A percentile compares a stretch with the other conserved stretches of the same genome.
These are phyloP conservation scores for Hippocampus abdominalis DNA, from an alignment of 2,113 vertebrate genomes.

Conservation along the genomic window DNA sequence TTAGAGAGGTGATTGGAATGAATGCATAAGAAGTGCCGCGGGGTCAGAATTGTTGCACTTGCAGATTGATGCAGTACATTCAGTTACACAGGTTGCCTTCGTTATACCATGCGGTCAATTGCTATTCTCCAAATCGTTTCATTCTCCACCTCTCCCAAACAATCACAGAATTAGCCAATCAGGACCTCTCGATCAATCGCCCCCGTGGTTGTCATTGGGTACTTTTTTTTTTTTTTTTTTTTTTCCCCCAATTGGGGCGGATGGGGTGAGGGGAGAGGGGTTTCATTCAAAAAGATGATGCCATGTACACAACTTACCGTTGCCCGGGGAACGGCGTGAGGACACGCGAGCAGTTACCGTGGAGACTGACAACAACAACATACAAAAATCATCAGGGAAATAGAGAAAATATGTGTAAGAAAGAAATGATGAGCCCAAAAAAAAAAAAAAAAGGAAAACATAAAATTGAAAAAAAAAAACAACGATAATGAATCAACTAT, in stretches of 20 bases:
- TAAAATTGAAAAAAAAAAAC: slow-evolving; percentile 55
- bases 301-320: slow-evolving; percentile 83
- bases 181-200: slow-evolving; percentile 46
- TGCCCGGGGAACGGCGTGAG: slow-evolving; percentile 79
- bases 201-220: slow-evolving; percentile 56
- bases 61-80: slow-evolving; percentile 71
- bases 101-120: slow-evolving; percentile 69
- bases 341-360: slow-evolving; percentile 82
- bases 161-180: slow-evolving; percentile 68
- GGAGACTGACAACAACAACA: slow-evolving; percentile 84
- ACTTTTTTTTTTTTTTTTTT: slow-evolving; percentile 61
- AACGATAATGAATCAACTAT: slow-evolving; percentile 65
- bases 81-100: slow-evolving; percentile 64
- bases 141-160: slow-evolving; percentile 69
- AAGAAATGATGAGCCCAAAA: slow-evolving; percentile 67
- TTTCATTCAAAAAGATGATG: slow-evolving; percentile 79
- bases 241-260: slow-evolving; percentile 43
- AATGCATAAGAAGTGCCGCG: slow-evolving; percentile 69
- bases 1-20: slow-evolving; percentile 74
- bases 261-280: slow-evolving; percentile 62
- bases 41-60: slow-evolving; percentile 67
- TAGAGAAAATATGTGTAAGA: slow-evolving; percentile 79
- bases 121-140: slow-evolving; percentile 62
- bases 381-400: slow-evolving; percentile 83
- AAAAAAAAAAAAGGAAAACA: slow-evolving; percentile 28